These are phyloP conservation scores for Nyctibius grandis DNA, from an alignment of 2,797 vertebrate genomes.

Conservation along the genomic window DNA sequence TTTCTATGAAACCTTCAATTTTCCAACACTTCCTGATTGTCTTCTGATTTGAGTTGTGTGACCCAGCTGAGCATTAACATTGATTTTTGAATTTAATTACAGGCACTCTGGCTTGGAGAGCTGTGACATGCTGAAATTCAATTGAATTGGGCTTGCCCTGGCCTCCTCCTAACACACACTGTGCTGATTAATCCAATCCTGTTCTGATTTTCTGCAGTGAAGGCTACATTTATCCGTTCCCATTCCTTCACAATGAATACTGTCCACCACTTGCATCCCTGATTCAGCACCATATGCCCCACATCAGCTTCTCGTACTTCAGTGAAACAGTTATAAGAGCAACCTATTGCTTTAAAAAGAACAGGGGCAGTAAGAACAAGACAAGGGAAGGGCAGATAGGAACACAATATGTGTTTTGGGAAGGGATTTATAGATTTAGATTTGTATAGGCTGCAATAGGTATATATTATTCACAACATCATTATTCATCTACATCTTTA, in stretches of 20 bases:
- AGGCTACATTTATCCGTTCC: neutral
- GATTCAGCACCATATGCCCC: neutral
- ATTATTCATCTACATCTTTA: neutral
- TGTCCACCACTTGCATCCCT: neutral
- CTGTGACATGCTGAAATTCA: slow-evolving; percentile 38
- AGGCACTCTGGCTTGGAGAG: slow-evolving; percentile 32
- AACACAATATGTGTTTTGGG: neutral
- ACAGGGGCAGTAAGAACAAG: neutral
- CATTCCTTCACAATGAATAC: neutral
- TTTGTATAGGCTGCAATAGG: neutral
- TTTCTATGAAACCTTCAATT: slow-evolving; percentile 41
- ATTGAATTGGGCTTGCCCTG: slow-evolving; percentile 21
- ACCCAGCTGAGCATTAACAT: slow-evolving; percentile 23
- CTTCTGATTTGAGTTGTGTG: slow-evolving; percentile 30
- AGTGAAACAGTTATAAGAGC: neutral
- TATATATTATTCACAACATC: neutral
- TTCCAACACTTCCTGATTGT: slow-evolving; percentile 43
- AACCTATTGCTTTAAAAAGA: neutral
- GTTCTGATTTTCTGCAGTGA: slow-evolving; percentile 11
- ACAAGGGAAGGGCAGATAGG: neutral
- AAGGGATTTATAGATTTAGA: neutral
- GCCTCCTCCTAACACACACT: neutral
- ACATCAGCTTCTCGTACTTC: neutral
- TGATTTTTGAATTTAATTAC: slow-evolving; percentile 58
- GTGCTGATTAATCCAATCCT: slow-evolving; percentile 42